Base-by-base conservation (phyloP, 1,140 invertebrate species). In the Druon quercuslanigerum region DNA sequence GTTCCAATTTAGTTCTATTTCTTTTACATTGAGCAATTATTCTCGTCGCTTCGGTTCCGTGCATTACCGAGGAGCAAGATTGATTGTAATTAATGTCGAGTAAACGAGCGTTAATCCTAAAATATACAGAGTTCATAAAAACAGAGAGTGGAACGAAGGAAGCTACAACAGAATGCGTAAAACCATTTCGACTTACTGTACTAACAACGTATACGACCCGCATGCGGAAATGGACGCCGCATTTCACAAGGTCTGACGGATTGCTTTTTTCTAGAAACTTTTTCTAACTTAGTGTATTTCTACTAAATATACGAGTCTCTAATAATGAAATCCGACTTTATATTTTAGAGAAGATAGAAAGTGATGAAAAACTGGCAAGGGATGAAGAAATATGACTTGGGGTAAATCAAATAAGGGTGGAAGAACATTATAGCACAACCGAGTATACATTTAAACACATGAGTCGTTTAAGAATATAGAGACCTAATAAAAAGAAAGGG, bases 181-280 rank as follows among this genome's bases (percentile, higher is more conserved):
- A 66, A 46, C 33, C 60, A 66, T 66, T 66, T 40, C 60, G 60
- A 66, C 25, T 66, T 33, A 66, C 60, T 66, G 40, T 40, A 66
- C 14, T 66, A 66, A 66, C 33, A 66, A 66, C 60, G 25, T 66
- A 66, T 40, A 66, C 40, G 33, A 66, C 60, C 60, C 33, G 33
- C 60, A 66, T 66, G 60, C 60, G 60, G 60, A 66, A 66, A 66
- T 66, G 60, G 60, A 66, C 60, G 60, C 33, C 60, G 25, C 25
- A 66, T 46, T 40, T 66, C 60, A 66, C 60, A 66, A 66, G 60
- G 12, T 66, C 60, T 66, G 60, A 66, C 60, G 60, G 60, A 66
- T 66, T 66, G 60, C 60, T 25, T n/a, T n/a, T n/a, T n/a, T n/a
- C n/a, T n/a, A n/a, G n/a, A n/a, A 66, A 16, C 60, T 66, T 66